Conservation (phyloP, 2,797 vertebrate species). For the Neopelma chrysocephalum region DNA sequence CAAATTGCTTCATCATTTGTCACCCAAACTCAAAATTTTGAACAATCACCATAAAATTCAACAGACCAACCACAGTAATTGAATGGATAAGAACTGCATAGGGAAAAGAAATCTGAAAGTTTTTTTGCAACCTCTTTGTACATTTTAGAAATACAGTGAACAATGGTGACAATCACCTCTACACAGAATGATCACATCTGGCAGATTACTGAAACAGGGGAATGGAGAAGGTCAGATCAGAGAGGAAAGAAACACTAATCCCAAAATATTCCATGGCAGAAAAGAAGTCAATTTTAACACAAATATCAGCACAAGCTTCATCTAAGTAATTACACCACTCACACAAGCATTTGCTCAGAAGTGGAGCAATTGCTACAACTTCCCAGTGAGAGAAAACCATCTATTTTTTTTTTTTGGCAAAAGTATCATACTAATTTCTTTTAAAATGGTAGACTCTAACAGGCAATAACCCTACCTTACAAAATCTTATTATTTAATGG, state of each 20-base stretch:
- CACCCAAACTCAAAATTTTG: neutral
- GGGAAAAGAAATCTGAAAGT: neutral
- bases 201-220: neutral
- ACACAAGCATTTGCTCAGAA: neutral
- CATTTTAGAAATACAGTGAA: neutral
- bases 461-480: neutral
- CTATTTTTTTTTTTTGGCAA: neutral
- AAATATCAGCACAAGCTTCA: neutral
- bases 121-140: neutral
- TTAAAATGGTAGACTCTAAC: neutral
- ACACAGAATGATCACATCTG: neutral
- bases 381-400: neutral
- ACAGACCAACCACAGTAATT: neutral
- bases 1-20: neutral
- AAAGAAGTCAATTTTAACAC: neutral
- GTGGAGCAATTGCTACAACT: neutral
- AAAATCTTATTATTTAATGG: neutral
- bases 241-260: neutral
- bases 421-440: neutral
- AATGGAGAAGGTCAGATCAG: neutral
- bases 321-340: neutral
- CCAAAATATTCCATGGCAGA: neutral
- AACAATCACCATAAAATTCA: neutral
- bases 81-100: neutral
- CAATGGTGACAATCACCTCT: neutral